Evolutionary conservation across 2,113 vertebrate genomes (phyloP).

Genomic region (Trematomus loennbergii): DNA sequence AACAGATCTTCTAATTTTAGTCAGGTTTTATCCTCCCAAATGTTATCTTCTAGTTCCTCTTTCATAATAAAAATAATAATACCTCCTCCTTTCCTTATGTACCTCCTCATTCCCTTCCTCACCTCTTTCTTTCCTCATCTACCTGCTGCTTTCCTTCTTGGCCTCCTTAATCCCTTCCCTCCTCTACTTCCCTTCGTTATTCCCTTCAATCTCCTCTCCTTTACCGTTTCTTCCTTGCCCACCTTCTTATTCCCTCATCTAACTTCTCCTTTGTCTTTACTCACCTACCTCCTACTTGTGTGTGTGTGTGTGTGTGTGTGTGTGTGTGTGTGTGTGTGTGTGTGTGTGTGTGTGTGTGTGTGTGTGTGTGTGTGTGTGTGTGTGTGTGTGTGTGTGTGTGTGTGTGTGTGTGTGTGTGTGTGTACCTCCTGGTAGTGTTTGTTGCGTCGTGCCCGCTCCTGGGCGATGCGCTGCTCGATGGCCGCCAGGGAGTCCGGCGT

Average conservation of each 20-base stretch:
- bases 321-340: too few species aligned
- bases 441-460: slow-evolving; percentile 66
- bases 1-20: neutral
- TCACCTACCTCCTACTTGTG: neutral
- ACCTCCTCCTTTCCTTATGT: too few species aligned
- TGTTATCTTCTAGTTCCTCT: neutral
- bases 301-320: too few species aligned
- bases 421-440: slow-evolving; percentile 75
- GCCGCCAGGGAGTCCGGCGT: slow-evolving; percentile 80
- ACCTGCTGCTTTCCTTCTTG: too few species aligned
- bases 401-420: slow-evolving; percentile 3
- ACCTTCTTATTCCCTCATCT: too few species aligned
- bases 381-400: slow-evolving; percentile 17
- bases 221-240: too few species aligned
- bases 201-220: too few species aligned
- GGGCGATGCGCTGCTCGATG: slow-evolving; percentile 79
- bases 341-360: neutral
- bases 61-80: neutral
- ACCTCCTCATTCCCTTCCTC: too few species aligned
- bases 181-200: too few species aligned
- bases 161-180: too few species aligned
- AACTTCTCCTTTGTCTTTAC: too few species aligned
- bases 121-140: too few species aligned
- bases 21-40: neutral
- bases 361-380: slow-evolving; percentile 8